phyloP scores from a whole-genome alignment of 2,113 vertebrate genomes.

The Microcebus lehilahytsara region DNA sequence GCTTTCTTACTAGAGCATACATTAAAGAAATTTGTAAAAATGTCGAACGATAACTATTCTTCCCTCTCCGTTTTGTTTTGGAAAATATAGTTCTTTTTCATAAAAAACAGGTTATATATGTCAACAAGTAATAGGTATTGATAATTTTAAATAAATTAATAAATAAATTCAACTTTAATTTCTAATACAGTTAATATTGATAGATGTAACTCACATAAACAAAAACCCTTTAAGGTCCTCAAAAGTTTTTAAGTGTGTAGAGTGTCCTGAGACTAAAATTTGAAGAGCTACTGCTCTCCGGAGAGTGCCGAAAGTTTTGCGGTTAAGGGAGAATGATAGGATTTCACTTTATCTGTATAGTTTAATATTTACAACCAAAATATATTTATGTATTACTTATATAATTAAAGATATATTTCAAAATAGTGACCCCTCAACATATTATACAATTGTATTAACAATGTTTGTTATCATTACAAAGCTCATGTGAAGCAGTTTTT shows the following conservation, averaged over 20 bases:
- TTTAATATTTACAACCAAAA: not conserved
- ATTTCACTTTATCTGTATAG: not conserved
- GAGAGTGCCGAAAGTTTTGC: not conserved
- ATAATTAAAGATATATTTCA: not conserved
- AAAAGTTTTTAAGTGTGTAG: not conserved
- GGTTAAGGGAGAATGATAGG: not conserved
- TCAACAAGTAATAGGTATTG: not conserved
- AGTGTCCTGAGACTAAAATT: not conserved
- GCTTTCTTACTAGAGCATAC: not conserved
- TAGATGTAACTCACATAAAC: not conserved
- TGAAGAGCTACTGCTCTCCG: not conserved
- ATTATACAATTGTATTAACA: not conserved
- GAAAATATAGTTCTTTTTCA: not conserved
- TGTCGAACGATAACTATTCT: not conserved
- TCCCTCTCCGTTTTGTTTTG: not conserved
- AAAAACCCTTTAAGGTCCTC: not conserved
- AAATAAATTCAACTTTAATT: conserved; percentile 6
- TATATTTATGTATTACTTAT: not conserved
- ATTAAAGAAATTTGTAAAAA: not conserved
- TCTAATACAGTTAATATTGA: not conserved
- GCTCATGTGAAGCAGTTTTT: not conserved
- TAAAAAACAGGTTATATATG: not conserved
- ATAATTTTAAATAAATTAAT: not conserved
- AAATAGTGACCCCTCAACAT: not conserved
- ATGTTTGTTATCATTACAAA: not conserved